A percentile compares a stretch with the other conserved stretches of the same genome.
Conservation (phyloP, 2,113 vertebrate species). For the Meleagris gallopavo region DNA sequence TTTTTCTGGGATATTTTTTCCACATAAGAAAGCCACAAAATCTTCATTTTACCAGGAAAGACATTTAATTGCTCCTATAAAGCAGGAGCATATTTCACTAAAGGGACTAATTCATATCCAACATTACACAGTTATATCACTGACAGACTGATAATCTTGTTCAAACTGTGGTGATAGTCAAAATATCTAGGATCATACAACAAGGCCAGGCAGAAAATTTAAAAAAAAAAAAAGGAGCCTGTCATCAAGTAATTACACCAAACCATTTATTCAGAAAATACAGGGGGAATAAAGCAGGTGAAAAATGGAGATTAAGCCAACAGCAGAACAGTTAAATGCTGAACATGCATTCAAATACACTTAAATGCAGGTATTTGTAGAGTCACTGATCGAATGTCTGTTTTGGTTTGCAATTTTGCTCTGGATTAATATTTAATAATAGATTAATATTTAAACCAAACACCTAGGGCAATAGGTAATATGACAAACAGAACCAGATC, state of each 20-base stretch:
- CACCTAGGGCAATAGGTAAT: not conserved
- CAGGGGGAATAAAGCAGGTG: not conserved
- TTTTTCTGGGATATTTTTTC: not conserved
- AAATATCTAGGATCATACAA: not conserved
- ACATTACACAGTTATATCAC: not conserved
- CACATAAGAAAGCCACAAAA: not conserved
- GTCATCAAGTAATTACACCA: not conserved
- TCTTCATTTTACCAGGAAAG: not conserved
- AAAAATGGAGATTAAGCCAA: not conserved
- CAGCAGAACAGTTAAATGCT: not conserved
- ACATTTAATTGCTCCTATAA: not conserved
- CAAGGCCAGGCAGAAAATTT: not conserved
- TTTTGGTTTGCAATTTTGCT: not conserved
- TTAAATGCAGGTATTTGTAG: not conserved
- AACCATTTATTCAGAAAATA: not conserved
- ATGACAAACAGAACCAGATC: not conserved
- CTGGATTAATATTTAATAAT: constrained; percentile 24
- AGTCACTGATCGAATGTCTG: not conserved
- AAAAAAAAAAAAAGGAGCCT: not conserved
- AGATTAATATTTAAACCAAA: constrained; percentile 9
- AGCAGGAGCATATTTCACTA: not conserved
- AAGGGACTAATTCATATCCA: not conserved
- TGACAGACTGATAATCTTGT: not conserved
- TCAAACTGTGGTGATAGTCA: not conserved
- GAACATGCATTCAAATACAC: not conserved